These are phyloP conservation scores for Gymnopithys bicolor DNA, from an alignment of 2,797 vertebrate species.

Conservation along the genomic window DNA sequence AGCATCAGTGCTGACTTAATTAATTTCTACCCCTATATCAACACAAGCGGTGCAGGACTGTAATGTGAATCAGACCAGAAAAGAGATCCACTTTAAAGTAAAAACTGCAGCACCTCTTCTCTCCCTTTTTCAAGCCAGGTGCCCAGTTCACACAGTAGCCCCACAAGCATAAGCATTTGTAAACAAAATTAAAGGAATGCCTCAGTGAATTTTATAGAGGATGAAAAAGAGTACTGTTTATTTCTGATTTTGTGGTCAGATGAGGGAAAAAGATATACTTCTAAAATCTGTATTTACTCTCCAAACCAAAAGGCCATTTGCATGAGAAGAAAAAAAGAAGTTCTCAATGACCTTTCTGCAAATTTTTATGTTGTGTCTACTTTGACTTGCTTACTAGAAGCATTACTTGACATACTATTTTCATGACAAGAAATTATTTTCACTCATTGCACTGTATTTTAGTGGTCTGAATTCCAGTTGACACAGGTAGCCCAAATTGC, in stretches of 20 bases:
- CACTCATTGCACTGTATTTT: neutral
- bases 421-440: neutral
- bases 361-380: neutral
- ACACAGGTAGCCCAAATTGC: neutral
- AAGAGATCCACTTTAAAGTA: neutral
- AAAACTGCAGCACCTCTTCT: neutral
- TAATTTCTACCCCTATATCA: constrained; percentile 30
- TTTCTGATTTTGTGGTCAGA: neutral
- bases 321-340: neutral
- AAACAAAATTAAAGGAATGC: neutral
- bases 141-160: neutral
- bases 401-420: neutral
- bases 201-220: neutral
- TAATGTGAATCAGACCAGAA: neutral
- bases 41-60: neutral
- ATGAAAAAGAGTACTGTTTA: neutral
- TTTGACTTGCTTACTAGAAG: neutral
- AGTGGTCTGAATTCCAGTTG: neutral
- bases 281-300: neutral
- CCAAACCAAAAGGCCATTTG: neutral
- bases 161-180: neutral
- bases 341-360: neutral
- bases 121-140: neutral
- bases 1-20: constrained; percentile 31
- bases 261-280: neutral